Conservation (phyloP, 2,797 vertebrate species). For the Phrynocephalus forsythii region DNA sequence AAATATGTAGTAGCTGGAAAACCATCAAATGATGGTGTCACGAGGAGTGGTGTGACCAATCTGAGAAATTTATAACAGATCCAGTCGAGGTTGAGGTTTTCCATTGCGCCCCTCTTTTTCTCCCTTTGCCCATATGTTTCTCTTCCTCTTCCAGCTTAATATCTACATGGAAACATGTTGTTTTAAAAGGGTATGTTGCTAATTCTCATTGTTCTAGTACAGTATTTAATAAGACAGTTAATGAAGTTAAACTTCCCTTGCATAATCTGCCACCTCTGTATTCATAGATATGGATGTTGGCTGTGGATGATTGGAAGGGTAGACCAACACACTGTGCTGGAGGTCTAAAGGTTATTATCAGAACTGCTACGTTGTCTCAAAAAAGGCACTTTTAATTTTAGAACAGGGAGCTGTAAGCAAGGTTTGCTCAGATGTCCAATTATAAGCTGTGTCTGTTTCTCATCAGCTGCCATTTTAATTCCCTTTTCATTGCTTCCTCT, state of each 20-base stretch:
- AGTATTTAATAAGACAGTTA: too few relatives aligned
- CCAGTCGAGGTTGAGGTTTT: background rate
- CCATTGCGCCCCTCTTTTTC: background rate
- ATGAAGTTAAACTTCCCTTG: background rate
- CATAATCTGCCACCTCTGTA: background rate
- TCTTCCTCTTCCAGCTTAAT: background rate
- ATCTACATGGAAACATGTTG: background rate
- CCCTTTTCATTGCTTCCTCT: conserved; percentile 12
- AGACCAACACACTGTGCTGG: background rate
- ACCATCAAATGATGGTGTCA: too few relatives aligned
- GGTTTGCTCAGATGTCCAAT: conserved; percentile 18
- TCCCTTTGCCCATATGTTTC: background rate
- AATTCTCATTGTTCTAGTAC: too few relatives aligned
- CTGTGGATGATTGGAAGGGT: background rate
- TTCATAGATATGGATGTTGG: background rate
- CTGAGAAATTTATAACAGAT: too few relatives aligned
- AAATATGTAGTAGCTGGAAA: too few relatives aligned
- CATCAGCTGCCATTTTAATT: conserved; percentile 1
- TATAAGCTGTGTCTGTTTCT: conserved; percentile 26
- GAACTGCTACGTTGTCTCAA: conserved; percentile 18
- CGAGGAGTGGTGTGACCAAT: too few relatives aligned
- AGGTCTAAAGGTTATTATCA: background rate
- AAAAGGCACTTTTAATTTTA: background rate
- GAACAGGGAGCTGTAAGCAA: conserved; percentile 19
- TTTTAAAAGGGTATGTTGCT: background rate